phyloP scores from a whole-genome alignment of 2,113 vertebrate species.

The Suncus etruscus region DNA sequence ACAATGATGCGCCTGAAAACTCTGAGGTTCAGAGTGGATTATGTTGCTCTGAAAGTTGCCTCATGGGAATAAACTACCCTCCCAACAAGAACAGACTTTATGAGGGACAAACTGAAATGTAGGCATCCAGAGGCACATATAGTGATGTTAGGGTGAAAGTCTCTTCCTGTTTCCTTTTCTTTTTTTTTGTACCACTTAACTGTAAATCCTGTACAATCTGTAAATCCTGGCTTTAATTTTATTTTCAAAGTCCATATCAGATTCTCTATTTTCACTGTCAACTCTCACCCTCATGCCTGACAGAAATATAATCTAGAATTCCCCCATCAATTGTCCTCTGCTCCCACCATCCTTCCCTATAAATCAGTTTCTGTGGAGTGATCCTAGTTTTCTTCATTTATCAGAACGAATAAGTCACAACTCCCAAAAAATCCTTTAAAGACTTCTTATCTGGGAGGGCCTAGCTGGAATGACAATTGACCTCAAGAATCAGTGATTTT shows the following conservation, averaged over 20 bases:
- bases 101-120: neutral
- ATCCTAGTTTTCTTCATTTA: too few species aligned
- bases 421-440: neutral
- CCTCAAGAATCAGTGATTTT: neutral
- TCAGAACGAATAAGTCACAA: neutral
- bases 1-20: neutral
- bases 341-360: accelerated
- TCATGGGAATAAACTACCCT: accelerated
- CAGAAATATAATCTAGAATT: neutral
- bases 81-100: accelerated
- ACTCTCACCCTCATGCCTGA: neutral
- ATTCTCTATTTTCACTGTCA: neutral
- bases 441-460: neutral
- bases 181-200: too few species aligned
- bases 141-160: accelerated
- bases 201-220: too few species aligned
- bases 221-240: too few species aligned
- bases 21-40: accelerated
- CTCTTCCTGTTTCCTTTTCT: neutral
- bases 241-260: neutral
- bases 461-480: neutral
- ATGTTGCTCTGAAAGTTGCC: accelerated
- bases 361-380: neutral
- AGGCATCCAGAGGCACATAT: neutral
- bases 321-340: neutral